Base-by-base conservation (phyloP, 2,888 invertebrate species). In the Caenorhabditis zanzibari region DNA sequence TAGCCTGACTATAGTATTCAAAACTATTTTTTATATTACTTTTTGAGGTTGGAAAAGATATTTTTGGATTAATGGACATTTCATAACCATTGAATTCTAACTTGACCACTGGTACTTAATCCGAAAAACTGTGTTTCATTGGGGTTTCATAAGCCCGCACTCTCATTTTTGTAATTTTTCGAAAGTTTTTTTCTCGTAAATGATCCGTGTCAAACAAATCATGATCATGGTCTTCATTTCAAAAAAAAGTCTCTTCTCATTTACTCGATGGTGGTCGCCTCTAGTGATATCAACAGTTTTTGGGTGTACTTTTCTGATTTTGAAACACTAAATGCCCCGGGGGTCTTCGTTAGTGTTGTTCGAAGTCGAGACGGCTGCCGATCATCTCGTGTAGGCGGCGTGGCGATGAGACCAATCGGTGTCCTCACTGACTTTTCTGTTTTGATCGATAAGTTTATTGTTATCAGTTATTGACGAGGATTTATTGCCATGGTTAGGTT, bases 251-350 rank as follows among this genome's bases (percentile, higher is more conserved):
- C 24, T 32, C 56, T 2, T 32, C n/a, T 59, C 24, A 16, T 58
- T 58, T 58, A 38, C 38, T 38, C 41, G 35, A 1, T 61, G 61
- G 61, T 41, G 61, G 61, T 61, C 24, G 61, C 2, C 24, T 63
- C 44, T 24, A 63, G 71, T 69, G 69, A 71, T 71, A 71, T 71
- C 69, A 54, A 58, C 26, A 44, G 44, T 58, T 19, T 41, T 47
- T 4, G n/a, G 56, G 69, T 71, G 69, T 71, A 71, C 69, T 71
- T 71, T 71, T 71, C 69, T 58, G 69, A 71, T 71, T 71, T 71
- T 41, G 58, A 56, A 58, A 44, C 56, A 71, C 56, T 41, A 41
- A 56, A 73, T 73, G 63, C 73, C 74, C 38, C 19, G 47, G 19
- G n/a, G 56, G 44, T 64, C 54, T 49, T 52, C 61, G n/a, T 73